A percentile compares a stretch with the other conserved stretches of the same genome.
Conservation (phyloP, 2,113 vertebrate genomes). For the Anarhynchus alexandrinus region DNA sequence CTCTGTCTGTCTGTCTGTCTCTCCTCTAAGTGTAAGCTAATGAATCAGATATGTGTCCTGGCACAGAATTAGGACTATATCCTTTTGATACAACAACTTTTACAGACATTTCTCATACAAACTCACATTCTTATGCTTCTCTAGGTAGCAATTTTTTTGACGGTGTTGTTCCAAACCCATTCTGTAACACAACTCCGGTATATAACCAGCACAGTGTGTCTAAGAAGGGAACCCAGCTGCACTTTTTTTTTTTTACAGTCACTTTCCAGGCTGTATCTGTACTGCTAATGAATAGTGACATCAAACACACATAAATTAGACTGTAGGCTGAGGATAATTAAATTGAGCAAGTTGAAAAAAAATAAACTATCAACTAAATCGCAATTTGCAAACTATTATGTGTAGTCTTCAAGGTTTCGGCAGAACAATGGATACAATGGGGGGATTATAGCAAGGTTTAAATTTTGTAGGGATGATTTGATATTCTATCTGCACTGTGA, state of each 20-base stretch:
- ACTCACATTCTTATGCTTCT: not conserved
- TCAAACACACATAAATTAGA: conserved; percentile 54
- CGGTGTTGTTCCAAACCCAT: not conserved
- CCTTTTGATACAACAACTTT: not conserved
- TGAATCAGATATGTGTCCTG: conserved; percentile 32
- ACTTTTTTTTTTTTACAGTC: not conserved
- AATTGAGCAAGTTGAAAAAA: conserved; percentile 55
- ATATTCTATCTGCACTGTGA: conserved; percentile 54
- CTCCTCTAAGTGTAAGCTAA: conserved; percentile 34
- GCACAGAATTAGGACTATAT: not conserved
- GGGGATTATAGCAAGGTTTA: conserved; percentile 54
- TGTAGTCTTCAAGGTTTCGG: not conserved
- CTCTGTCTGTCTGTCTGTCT: not conserved
- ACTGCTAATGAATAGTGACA: conserved; percentile 47
- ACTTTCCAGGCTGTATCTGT: conserved; percentile 2
- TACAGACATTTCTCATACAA: not conserved
- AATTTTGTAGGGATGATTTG: conserved; percentile 57
- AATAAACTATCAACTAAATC: conserved; percentile 34
- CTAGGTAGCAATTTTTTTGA: not conserved
- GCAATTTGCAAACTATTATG: conserved; percentile 51
- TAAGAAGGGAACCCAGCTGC: not conserved
- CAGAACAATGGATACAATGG: conserved; percentile 41
- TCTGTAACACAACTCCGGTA: not conserved
- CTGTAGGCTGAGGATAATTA: conserved; percentile 24
- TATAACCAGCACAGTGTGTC: not conserved